Conservation (phyloP, 1,140 invertebrate genomes). For the Oedothorax gibbosus region DNA sequence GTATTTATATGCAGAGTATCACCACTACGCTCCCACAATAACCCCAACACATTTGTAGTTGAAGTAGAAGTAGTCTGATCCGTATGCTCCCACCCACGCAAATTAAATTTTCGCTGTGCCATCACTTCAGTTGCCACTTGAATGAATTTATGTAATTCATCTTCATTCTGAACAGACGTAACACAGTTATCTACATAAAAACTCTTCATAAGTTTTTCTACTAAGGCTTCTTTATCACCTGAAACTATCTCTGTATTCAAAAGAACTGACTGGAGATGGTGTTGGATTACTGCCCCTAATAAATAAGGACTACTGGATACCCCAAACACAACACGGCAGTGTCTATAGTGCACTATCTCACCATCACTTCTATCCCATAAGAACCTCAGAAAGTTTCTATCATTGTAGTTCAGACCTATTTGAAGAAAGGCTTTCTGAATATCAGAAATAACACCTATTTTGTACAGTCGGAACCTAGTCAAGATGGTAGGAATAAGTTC, state of each 20-base stretch:
- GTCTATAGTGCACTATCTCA: too few species aligned
- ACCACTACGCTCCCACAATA: slow-evolving; percentile 9
- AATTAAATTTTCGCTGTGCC: slow-evolving; percentile 30
- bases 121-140: slow-evolving; percentile 4
- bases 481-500: not conserved
- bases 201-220: too few species aligned
- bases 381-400: slow-evolving; percentile 1
- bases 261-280: too few species aligned
- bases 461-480: not conserved
- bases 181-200: slow-evolving; percentile 42
- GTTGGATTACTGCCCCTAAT: too few species aligned
- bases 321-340: too few species aligned
- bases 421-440: not conserved
- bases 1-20: slow-evolving; percentile 31
- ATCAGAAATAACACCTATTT: not conserved
- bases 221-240: too few species aligned
- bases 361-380: not conserved
- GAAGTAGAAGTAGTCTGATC: not conserved
- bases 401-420: not conserved
- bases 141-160: slow-evolving; percentile 14
- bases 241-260: too few species aligned
- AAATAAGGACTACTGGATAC: too few species aligned
- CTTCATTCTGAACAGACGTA: slow-evolving; percentile 8
- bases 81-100: slow-evolving; percentile 25
- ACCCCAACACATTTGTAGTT: slow-evolving; percentile 38